Conservation (phyloP, 1,140 invertebrate genomes). For the Lordiphosa collinella region DNA sequence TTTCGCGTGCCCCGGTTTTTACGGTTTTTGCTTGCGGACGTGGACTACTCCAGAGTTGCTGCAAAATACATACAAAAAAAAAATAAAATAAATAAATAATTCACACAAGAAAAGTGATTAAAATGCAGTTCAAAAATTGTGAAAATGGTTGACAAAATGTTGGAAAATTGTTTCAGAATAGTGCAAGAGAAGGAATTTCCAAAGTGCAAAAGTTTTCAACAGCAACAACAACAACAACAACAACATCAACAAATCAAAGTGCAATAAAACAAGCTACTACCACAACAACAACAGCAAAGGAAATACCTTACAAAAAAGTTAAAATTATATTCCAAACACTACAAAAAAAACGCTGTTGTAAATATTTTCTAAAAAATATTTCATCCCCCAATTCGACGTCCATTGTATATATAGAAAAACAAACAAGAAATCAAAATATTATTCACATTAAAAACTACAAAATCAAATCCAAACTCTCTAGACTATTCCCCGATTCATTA, state of each 20-base stretch:
- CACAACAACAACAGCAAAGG: slow-evolving; percentile 47
- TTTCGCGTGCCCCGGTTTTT: slow-evolving; percentile 33
- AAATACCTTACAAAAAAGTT: slow-evolving; percentile 71
- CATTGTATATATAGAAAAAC: slow-evolving; percentile 41
- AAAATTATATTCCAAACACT: slow-evolving; percentile 49
- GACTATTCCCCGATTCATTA: slow-evolving; percentile 63
- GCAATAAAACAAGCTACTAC: slow-evolving; percentile 32
- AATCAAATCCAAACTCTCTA: slow-evolving; percentile 28
- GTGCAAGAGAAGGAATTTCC: slow-evolving; percentile 25
- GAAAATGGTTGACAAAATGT: slow-evolving; percentile 70
- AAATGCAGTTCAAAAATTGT: slow-evolving; percentile 69
- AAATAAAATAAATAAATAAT: slow-evolving; percentile 20
- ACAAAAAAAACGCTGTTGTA: slow-evolving; percentile 59
- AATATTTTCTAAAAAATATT: slow-evolving; percentile 54
- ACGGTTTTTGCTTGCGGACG: slow-evolving; percentile 49
- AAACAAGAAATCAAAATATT: not conserved
- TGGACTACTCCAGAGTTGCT: slow-evolving; percentile 47
- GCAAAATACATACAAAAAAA: slow-evolving; percentile 32
- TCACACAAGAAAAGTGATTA: slow-evolving; percentile 22
- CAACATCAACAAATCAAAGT: slow-evolving; percentile 44
- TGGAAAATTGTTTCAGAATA: slow-evolving; percentile 34
- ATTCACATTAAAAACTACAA: slow-evolving; percentile 24
- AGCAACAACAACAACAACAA: slow-evolving; percentile 16
- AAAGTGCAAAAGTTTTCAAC: slow-evolving; percentile 34
- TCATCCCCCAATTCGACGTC: slow-evolving; percentile 10